Percentiles rank a stretch among this genome's conserved stretches.
phyloP scores from a whole-genome alignment of 2,113 vertebrate genomes.

The Podiceps cristatus region DNA sequence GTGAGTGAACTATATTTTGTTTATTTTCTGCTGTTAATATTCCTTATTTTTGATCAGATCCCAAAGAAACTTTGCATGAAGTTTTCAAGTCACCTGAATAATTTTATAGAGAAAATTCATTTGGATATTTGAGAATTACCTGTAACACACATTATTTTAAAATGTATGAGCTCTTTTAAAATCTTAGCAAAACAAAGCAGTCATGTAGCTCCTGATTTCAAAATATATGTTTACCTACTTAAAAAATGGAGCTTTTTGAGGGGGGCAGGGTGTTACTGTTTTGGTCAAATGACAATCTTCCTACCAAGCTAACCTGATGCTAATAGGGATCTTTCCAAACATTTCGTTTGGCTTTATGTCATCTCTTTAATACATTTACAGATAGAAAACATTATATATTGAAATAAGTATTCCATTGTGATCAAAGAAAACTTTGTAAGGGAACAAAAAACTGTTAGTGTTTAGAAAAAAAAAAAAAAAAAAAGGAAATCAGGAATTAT shows the following conservation, averaged over 20 bases:
- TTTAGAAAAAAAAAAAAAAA: neutral
- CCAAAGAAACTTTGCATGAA: neutral
- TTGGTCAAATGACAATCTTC: neutral
- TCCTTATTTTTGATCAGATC: neutral
- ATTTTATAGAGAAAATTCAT: neutral
- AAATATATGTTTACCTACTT: neutral
- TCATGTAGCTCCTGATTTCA: neutral
- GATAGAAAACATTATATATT: neutral
- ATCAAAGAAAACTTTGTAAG: neutral
- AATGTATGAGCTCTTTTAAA: neutral
- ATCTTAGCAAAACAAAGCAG: neutral
- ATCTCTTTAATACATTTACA: neutral
- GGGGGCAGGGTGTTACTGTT: neutral
- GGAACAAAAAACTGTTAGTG: fast-evolving
- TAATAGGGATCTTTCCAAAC: neutral
- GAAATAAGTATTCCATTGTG: neutral
- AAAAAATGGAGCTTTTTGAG: fast-evolving
- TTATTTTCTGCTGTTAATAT: neutral
- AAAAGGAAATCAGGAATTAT: neutral
- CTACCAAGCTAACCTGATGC: fast-evolving
- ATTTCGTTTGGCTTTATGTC: neutral
- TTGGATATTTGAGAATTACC: neutral
- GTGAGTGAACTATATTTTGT: neutral
- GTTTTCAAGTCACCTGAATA: neutral
- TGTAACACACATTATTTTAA: neutral